Base-by-base conservation (phyloP, 2,888 invertebrate genomes). In the Gastracanthus pulcherrimus region DNA sequence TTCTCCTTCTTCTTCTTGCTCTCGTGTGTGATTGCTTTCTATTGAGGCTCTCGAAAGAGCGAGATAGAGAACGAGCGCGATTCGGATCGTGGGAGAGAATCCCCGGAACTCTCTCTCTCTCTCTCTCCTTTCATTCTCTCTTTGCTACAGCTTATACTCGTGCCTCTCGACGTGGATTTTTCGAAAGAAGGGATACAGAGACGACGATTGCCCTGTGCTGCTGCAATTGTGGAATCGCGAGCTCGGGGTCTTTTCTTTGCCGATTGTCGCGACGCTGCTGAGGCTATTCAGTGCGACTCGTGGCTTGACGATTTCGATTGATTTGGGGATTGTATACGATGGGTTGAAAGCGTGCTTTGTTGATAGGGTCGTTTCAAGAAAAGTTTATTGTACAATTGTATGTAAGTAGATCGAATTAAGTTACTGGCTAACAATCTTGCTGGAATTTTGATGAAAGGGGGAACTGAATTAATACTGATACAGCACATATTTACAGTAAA, bases 31-130 rank as follows among this genome's bases (percentile, higher is more conserved):
- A 91, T 91, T 90, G 90, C 88, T 87, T 69, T 86, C 88, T 85
- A 89, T 89, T 88, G 87, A 90, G 87, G 81, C 85, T 86, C 86
- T 89, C 86, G 84, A 89, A 87, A 85, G 84, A 67, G 64, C 67
- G 69, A 48, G 60, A 45, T 13, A 16, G 19, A 19, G 51, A 19
- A 51, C 80, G 83, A 76, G 80, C 80, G 83, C 84, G 87, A 89
- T 87, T 81, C 72, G 80, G 77, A 86, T 88, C 87, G 87, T 88
- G 88, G 88, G 87, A 88, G 88, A 87, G 85, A 80, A 72, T 58
- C 64, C 67, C 66, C 71, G 84, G 84, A 84, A 84, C 84, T 84
- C 80, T 75, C 64, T 74, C 66, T 51, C 58, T 69, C 58, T 75
- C 60, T 31, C 58, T 48, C 69, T 45, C 81, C 82, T 83, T 81